These are phyloP conservation scores for Conchocele bisecta DNA, from an alignment of 2,888 invertebrate genomes.

Conservation along the genomic window DNA sequence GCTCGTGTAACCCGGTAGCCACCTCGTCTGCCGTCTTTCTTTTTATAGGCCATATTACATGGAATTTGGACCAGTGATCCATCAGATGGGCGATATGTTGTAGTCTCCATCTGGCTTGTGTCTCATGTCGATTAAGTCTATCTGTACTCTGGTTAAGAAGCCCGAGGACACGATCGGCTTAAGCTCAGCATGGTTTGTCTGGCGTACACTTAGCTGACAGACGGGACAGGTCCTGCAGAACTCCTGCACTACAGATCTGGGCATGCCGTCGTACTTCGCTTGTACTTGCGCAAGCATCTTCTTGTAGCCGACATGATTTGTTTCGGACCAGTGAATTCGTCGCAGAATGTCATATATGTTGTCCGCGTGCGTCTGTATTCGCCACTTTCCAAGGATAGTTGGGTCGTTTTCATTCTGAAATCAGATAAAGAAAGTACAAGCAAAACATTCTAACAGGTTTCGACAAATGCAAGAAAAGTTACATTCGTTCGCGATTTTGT, in stretches of 20 bases:
- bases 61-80: constrained; percentile 49
- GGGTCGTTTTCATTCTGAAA: no score
- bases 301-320: no score
- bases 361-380: no score
- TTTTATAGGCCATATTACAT: constrained; percentile 41
- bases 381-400: no score
- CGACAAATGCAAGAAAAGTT: no score
- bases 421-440: no score
- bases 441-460: no score
- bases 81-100: constrained; percentile 38
- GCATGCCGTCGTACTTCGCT: constrained; percentile 5
- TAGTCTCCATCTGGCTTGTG: constrained; percentile 43
- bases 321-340: no score
- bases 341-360: no score
- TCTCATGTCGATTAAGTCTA: constrained; percentile 48
- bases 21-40: constrained; percentile 47
- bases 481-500: no score
- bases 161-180: constrained; percentile 28
- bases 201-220: constrained; percentile 1
- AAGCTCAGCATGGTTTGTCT: constrained; percentile 24
- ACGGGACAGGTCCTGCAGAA: constrained; percentile 5
- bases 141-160: constrained; percentile 35
- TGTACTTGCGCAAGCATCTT: no score
- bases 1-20: constrained; percentile 24
- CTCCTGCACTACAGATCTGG: constrained; percentile 2